Evolutionary conservation across 2,113 vertebrate species (phyloP).

Genomic region (Neopipo cinnamomea): DNA sequence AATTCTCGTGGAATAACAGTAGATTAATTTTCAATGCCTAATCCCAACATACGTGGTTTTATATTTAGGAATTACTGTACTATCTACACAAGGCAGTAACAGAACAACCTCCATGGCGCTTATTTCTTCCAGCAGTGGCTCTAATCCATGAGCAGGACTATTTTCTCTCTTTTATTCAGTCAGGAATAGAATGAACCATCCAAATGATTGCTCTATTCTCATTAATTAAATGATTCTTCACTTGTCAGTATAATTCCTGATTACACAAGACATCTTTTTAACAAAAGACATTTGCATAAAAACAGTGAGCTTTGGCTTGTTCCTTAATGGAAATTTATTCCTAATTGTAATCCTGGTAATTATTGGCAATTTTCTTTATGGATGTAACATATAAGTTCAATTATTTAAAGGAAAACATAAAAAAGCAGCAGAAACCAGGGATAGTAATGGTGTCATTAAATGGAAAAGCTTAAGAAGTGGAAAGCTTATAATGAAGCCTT

Average conservation of each 20-base stretch:
- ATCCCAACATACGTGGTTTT: neutral
- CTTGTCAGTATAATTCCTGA: slow-evolving; percentile 64
- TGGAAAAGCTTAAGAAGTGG: neutral
- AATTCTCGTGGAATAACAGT: neutral
- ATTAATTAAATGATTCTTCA: slow-evolving; percentile 61
- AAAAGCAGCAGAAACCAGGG: neutral
- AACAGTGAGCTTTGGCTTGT: slow-evolving; percentile 23
- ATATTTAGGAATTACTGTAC: neutral
- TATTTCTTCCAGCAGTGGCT: neutral
- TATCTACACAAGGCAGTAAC: neutral
- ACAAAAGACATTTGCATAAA: slow-evolving; percentile 47
- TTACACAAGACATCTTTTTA: slow-evolving; percentile 48
- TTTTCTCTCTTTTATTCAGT: slow-evolving; percentile 25
- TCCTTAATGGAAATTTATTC: slow-evolving; percentile 39
- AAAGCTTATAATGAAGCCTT: neutral
- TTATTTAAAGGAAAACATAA: slow-evolving; percentile 25
- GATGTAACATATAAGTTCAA: neutral
- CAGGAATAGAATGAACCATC: neutral
- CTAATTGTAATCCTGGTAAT: slow-evolving; percentile 37
- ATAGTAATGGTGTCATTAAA: neutral
- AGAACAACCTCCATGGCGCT: neutral
- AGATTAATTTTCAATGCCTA: neutral
- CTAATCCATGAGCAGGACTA: neutral
- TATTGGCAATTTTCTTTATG: slow-evolving; percentile 40
- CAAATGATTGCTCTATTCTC: slow-evolving; percentile 37